Evolutionary conservation across 2,797 vertebrate genomes (phyloP), one percentile per base, ranked within the genome.

Genomic region (Danionella dracula): DNA sequence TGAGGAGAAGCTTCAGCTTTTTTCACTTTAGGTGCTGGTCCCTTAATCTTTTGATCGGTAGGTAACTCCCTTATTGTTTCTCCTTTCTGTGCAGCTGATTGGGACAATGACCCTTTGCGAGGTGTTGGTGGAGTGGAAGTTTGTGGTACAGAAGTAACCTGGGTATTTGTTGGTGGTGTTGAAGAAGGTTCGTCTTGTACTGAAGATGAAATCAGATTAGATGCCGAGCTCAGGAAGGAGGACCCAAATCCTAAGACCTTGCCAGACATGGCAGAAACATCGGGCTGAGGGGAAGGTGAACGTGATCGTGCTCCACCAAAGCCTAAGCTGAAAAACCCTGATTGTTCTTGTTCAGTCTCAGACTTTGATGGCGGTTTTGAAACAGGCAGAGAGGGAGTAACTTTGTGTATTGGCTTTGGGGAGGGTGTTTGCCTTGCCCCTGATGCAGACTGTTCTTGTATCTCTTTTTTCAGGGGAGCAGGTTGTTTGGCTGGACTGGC

Each of bases 161-260:
- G 19, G 73, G 19, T 19, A 78, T 60, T 67, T 79, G 53, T 64
- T 78, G 92, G 81, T 80, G 92, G 0, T 59, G 82, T 75, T 1
- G 69, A 79, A 42, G 62, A 70, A 48, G 89, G 54, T 56, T 93
- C 92, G 27, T 91, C 79, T 69, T 94, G 92, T 64, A 91, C 87
- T 0, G 90, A 85, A 56, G 93, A 91, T 53, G 93, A 91, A 81
- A 97, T 93, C 63, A 96, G 86, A 83, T 78, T 94, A 0, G 94
- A 96, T 35, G 95, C 94, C 68, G 97, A 94, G 75, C 90, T 97
- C 64, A 98, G 94, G 77, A 98, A 90, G 0, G 96, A 96, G 10
- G 93, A 95, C 60, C 95, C 93, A 86, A 98, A 98, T 44, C 94
- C 96, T 79, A 95, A 92, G 68, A 97, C 92, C 58, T 95, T 98